phyloP scores from a whole-genome alignment of 2,888 invertebrate genomes.

The Pogonocherus hispidulus region DNA sequence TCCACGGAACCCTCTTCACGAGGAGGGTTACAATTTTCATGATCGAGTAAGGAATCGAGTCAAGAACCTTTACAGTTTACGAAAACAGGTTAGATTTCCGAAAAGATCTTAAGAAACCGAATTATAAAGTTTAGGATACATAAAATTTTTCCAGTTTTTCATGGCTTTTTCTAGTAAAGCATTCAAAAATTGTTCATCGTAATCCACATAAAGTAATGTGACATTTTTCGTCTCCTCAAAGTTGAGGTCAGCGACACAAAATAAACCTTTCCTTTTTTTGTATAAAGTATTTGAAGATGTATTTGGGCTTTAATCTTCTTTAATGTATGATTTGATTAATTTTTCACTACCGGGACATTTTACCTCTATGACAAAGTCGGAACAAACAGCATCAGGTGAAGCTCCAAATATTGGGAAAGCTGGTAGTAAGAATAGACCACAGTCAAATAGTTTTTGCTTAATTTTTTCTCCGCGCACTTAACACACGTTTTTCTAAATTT shows the following conservation, averaged over 20 bases:
- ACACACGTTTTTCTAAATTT: not conserved
- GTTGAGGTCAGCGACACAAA: slow-evolving; percentile 16
- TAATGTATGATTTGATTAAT: not conserved
- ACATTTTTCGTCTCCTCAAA: slow-evolving; percentile 7
- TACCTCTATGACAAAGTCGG: slow-evolving; percentile 8
- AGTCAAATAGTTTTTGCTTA: not conserved
- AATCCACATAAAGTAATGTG: not conserved
- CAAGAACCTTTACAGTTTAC: too few species aligned
- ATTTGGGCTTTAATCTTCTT: slow-evolving; percentile 1
- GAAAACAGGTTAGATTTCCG: too few species aligned
- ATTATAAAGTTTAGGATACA: not conserved
- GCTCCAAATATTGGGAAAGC: not conserved
- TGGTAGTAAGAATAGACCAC: not conserved
- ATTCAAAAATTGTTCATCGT: slow-evolving; percentile 4
- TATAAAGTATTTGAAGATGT: slow-evolving; percentile 13
- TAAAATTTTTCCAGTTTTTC: slow-evolving; percentile 15
- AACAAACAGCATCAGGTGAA: not conserved
- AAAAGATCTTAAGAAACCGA: too few species aligned
- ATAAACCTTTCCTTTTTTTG: slow-evolving; percentile 1
- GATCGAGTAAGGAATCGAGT: too few species aligned
- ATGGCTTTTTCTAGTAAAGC: not conserved
- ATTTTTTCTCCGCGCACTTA: not conserved
- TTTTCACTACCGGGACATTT: slow-evolving; percentile 17
- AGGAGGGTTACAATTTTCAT: too few species aligned
- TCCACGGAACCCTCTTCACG: too few species aligned